Evolutionary conservation across 2,888 invertebrate species (phyloP), one percentile per base, ranked within the genome.

Genomic region (Aphrophora alni): DNA sequence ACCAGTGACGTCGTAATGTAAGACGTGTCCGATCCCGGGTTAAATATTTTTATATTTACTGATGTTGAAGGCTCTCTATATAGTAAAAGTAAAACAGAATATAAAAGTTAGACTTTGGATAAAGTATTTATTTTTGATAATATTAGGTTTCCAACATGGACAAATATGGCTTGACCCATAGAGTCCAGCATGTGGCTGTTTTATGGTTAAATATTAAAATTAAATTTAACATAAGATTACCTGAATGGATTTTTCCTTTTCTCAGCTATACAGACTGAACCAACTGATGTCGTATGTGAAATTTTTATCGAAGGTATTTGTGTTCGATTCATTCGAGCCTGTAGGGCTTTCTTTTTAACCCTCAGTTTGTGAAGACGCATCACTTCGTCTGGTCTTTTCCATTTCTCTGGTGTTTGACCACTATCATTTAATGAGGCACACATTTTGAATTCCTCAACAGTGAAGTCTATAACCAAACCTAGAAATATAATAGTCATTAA

Each of bases 351-450:
- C 87, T 95, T 95, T 87, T 93, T 93, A 85, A 93, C 91, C 87
- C 95, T 95, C 82, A 96, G 87, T 84, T 93, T 92, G 87, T 95
- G 94, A 79, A 95, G 88, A 87, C 93, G 93, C 93, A 95, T 93
- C 17, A 93, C 90, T 85, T 91, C 90, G 51, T 90, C 89, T 0
- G 92, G 91, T 74, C 88, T 89, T 81, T 90, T 90, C 91, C 91
- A 92, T 85, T 88, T 87, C 74, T 85, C 84, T 10, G 86, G 86
- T 14, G 86, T 86, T 38, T 28, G 59, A 25, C 74, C 33, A 68
- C 7, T 21, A 21, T n/a, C 59, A 59, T 21, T 59, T 21, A n/a
- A 59, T 59, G 59, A 59, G 1, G n/a, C 14, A 21, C 14, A 3
- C 59, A 59, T 59, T 59, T 59, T 59, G 33, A 33, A 5, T 8